Evolutionary conservation across 2,888 invertebrate species (phyloP), one percentile per base, ranked within the genome.

Genomic region (Branchipolynoe longqiensis): DNA sequence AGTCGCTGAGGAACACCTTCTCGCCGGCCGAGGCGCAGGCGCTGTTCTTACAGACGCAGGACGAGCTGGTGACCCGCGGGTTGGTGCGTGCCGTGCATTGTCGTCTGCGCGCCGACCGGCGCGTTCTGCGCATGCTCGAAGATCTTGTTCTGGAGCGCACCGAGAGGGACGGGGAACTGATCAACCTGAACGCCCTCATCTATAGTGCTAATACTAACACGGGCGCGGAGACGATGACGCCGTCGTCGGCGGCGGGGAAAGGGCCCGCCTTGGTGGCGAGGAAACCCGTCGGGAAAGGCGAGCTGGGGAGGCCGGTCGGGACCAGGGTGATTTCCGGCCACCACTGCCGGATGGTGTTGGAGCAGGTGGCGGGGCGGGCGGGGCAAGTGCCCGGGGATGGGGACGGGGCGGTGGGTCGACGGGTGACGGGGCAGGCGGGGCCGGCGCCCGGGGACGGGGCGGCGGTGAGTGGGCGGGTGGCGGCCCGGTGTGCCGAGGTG

Each of bases 341-440:
- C 36, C 69, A 69, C 8, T 69, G 69, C 36, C 33, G 69, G 69
- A 38, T 69, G 69, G 14, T 69, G 18, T 38, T 69, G 8, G 33
- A n/a, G 2, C 69, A 69, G 22, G 14, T 69, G 14, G 14, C 18
- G 69, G 33, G 36, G 22, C 36, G 69, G 38, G 38, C 22, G 38
- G n/a, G n/a, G n/a, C n/a, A n/a, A n/a, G n/a, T n/a, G n/a, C n/a
- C 18, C 48, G 48, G 18, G n/a, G n/a, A n/a, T n/a, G n/a, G n/a
- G n/a, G 1, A 1, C 14, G 38, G 3, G 12, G 38, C 38, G 69
- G n/a, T 2, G 36, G 18, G 6, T 1, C 12, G 1, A 25, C 38
- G 69, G 33, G 8, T 22, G 12, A 38, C 1, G 36, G 8, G 33
- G 36, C 25, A 22, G 8, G 38, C 69, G 12, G 6, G n/a, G 31